phyloP scores from a whole-genome alignment of 2,888 invertebrate genomes.

The Ellobium chinense region DNA sequence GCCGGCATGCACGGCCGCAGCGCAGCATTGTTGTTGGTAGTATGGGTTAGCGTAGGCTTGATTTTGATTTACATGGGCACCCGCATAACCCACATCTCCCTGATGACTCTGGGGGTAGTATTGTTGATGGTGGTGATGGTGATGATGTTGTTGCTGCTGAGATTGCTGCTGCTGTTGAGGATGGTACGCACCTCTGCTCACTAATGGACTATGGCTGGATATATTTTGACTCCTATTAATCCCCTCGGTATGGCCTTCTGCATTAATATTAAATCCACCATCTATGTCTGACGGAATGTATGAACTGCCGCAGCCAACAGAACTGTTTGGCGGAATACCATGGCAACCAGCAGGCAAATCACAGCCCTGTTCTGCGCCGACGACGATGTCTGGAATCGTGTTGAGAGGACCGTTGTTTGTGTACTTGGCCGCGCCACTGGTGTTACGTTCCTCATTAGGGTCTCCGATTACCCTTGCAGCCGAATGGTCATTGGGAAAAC shows the following conservation, averaged over 20 bases:
- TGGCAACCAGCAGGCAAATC: background rate
- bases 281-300: background rate
- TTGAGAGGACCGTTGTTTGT: background rate
- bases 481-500: background rate
- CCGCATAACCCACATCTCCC: background rate
- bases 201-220: background rate
- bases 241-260: background rate
- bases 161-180: background rate
- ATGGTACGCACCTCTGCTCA: background rate
- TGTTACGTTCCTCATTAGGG: background rate
- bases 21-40: conserved; percentile 2
- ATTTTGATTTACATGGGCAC: background rate
- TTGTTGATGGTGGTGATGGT: background rate
- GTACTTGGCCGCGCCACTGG: background rate
- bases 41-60: background rate
- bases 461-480: background rate
- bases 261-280: background rate
- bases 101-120: background rate
- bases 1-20: background rate
- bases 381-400: background rate
- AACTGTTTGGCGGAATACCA: background rate
- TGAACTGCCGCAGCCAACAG: background rate
- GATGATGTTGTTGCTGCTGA: background rate
- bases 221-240: background rate
- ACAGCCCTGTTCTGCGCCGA: background rate